A percentile compares a stretch with the other conserved stretches of the same genome.
phyloP scores from a whole-genome alignment of 2,888 invertebrate species.

The Miltochrista miniata region DNA sequence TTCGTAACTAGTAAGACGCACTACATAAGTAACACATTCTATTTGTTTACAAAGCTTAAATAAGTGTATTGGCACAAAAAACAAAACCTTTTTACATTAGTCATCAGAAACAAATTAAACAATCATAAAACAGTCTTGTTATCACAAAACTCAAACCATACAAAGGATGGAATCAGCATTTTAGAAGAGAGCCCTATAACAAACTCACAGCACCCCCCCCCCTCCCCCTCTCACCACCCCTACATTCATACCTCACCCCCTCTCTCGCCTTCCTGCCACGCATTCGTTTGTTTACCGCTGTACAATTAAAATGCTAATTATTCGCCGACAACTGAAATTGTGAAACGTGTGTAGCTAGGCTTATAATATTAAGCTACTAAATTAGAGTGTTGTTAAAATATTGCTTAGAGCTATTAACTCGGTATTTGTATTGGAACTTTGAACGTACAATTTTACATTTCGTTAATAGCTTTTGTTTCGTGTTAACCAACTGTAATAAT shows the following conservation, averaged over 20 bases:
- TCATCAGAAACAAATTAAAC: slow-evolving; percentile 13
- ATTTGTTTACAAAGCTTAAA: background rate
- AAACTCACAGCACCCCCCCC: slow-evolving; percentile 16
- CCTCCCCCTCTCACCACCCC: slow-evolving; percentile 4
- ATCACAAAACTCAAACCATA: slow-evolving; percentile 35
- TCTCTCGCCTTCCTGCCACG: slow-evolving; percentile 27
- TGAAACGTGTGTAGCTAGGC: slow-evolving; percentile 39
- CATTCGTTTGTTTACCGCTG: slow-evolving; percentile 48
- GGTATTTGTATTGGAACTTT: slow-evolving; percentile 11
- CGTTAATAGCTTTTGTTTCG: too few species aligned
- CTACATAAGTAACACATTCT: too few species aligned
- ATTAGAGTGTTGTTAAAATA: slow-evolving; percentile 23
- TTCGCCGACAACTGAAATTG: slow-evolving; percentile 62
- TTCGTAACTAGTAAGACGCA: too few species aligned
- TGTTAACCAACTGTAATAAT: too few species aligned
- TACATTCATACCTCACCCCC: slow-evolving; percentile 15
- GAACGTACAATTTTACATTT: too few species aligned
- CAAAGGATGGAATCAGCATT: slow-evolving; percentile 46
- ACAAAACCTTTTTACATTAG: slow-evolving; percentile 1
- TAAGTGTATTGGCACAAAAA: background rate
- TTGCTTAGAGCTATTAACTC: slow-evolving; percentile 8
- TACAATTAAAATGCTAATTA: slow-evolving; percentile 74
- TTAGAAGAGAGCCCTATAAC: slow-evolving; percentile 38
- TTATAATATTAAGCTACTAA: slow-evolving; percentile 30
- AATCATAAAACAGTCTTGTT: slow-evolving; percentile 23